Base-by-base conservation (phyloP, 2,888 invertebrate species). In the Panopea generosa region DNA sequence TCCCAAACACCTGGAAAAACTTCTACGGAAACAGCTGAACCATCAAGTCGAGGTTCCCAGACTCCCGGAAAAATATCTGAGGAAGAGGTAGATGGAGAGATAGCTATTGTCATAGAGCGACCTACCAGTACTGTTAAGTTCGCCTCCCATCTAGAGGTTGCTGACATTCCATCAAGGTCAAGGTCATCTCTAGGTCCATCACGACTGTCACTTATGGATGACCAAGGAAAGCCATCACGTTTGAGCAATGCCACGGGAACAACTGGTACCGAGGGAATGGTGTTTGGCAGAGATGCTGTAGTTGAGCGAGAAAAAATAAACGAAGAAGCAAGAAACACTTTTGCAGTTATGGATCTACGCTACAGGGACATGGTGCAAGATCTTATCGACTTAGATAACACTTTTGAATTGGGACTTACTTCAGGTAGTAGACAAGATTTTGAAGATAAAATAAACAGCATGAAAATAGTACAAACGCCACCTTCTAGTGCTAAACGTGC, bases 221-320 rank as follows among this genome's bases (percentile, higher is more conserved):
- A 77, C 40, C 67, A 73, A 20, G 74, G 81, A 7, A 80, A 79
- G 67, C 69, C 71, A 11, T 82, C 83, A 1, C 60, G 83, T 50
- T 53, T 72, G 14, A 82, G 83, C 27, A 68, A 66, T 14, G 65
- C 61, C 24, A 81, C 82, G 2, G 66, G 67, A 20, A 65, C 73
- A 2, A 73, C 68, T 20, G 68, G 62, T 0, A 74, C 80, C 3
- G 83, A 82, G 27, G 78, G 80, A 1, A 75, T 82, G 62, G 77
- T 85, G 61, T 81, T 86, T 61, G 87, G 87, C 57, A 72, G 86
- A 24, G 88, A 89, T 50, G 83, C 86, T 24, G 74, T 84, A 6
- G 60, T 72, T 22, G 89, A 89, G 71, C 74, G 87, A 22, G 86
- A 87, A 45, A 87, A 84, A 52, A 80, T 89, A 0, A 84, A 85